Evolutionary conservation across 2,113 vertebrate species (phyloP).

Genomic region (Puffinus mauretanicus): DNA sequence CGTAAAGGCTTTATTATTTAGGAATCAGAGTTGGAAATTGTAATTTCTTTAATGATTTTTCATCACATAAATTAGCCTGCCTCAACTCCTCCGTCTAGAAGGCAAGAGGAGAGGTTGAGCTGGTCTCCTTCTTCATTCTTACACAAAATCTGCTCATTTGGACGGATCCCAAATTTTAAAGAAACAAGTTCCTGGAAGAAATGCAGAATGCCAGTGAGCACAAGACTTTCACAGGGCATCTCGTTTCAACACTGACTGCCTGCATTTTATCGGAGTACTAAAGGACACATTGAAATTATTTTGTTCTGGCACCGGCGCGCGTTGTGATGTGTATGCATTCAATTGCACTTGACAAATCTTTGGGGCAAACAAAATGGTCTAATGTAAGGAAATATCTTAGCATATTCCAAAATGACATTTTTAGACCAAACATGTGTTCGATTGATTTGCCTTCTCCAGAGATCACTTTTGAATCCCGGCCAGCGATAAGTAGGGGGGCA

Average conservation of each 20-base stretch:
- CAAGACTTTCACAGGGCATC: constrained; percentile 60
- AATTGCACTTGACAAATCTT: constrained; percentile 67
- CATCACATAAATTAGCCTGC: constrained; percentile 61
- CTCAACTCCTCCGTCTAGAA: constrained; percentile 57
- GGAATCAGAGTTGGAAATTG: constrained; percentile 42
- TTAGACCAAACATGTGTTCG: constrained; percentile 71
- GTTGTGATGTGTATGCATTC: constrained; percentile 34
- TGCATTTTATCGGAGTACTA: constrained; percentile 61
- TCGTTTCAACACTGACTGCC: constrained; percentile 56
- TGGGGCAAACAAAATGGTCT: constrained; percentile 61
- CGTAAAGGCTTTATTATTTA: constrained; percentile 44
- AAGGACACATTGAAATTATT: constrained; percentile 64
- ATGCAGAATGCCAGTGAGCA: constrained; percentile 14
- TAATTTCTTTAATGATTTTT: constrained; percentile 61
- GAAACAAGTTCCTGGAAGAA: constrained; percentile 65
- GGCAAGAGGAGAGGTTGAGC: constrained; percentile 44
- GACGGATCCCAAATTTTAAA: constrained; percentile 54
- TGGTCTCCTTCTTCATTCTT: constrained; percentile 58
- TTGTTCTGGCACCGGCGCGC: constrained; percentile 31
- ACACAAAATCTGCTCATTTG: constrained; percentile 69
- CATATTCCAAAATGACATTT: constrained; percentile 69
- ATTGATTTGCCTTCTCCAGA: constrained; percentile 71
- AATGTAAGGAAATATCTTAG: constrained; percentile 64
- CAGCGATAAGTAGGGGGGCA: constrained; percentile 17
- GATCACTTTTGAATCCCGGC: constrained; percentile 64